Base-by-base conservation (phyloP, 1,140 invertebrate species). In the Zaprionus taronus region DNA sequence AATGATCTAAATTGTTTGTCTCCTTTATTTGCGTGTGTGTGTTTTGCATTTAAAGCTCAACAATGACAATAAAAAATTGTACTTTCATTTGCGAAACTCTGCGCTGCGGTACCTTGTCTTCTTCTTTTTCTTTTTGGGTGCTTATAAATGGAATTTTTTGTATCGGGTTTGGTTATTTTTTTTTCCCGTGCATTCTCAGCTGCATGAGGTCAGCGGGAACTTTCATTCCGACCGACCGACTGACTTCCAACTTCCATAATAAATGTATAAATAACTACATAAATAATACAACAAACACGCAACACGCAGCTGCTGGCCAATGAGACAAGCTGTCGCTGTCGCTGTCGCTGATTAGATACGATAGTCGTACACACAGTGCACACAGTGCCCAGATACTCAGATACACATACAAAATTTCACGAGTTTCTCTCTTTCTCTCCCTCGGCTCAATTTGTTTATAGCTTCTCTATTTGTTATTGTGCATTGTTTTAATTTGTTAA, bases 341-440 rank as follows among this genome's bases (percentile, higher is more conserved):
- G 12, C 12, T 41, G 14, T 5, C 86, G 75, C 70, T 80, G 86
- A 89, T 89, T 89, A 91, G 85, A 90, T 89, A 91, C 76, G 68
- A 74, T 71, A 69, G 68, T 58, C 15, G 31, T 26, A 51, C 34
- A 31, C 53, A 38, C 12, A 12, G 34, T 31, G 63, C n/a, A 14
- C 51, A 24, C 22, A 14, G 9, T 11, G 9, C 20, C 41, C 31
- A 44, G 20, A 69, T 17, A 53, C n/a, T 56, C 26, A 71, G 24
- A 41, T 36, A 60, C 62, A 58, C 38, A 57, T 49, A 65, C 28
- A 61, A 75, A 64, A 71, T 63, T 36, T 71, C 41, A 44, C 56
- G 17, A 56, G 28, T 73, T 72, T 74, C 66, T 67, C 62, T 77
- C 20, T 22, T 11, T 56, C 34, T 64, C 47, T 36, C 6, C 36